Evolutionary conservation across 2,888 invertebrate species (phyloP), one percentile per base, ranked within the genome.

Genomic region (Pterobdella sp.): DNA sequence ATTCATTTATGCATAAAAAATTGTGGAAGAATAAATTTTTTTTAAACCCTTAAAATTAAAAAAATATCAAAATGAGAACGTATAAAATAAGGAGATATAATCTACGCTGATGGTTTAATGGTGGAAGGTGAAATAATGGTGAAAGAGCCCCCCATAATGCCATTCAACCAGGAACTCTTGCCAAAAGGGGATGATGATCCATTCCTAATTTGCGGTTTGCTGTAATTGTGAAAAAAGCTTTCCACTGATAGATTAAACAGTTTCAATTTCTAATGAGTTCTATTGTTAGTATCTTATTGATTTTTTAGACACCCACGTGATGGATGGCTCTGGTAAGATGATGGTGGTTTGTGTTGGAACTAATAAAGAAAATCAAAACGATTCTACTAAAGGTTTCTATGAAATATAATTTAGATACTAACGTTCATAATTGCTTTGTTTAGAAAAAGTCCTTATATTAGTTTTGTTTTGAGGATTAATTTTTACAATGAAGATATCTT

Each of bases 261-360:
- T n/a, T 65, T 34, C 1, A 32, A 22, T 14, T 4, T 34, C 2
- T 1, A 18, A 31, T 4, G 65, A 1, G 29, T 4, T 4, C 1
- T 34, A 26, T 31, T 29, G 65, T 0, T n/a, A 32, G 10, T 37
- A 10, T 68, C 7, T n/a, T 1, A 14, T 7, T 26, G 1, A 37
- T 37, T 14, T n/a, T 37, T 37, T 26, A 56, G 60, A 56, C 4
- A 49, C 71, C 22, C 32, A 37, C 22, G 36, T 71, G 26, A 63
- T 71, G 63, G 63, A 71, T 2, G 71, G 71, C 22, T 63, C 14
- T 3, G 71, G 71, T 1, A 71, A 71, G 36, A 71, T 71, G 71
- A 18, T 71, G 63, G 71, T 71, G 34, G 63, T 63, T 3, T 52
- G 35, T n/a, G 71, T 71, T 35, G 71, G 71, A 18, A 22, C 31